Base-by-base conservation (phyloP, 2,888 invertebrate genomes). In the Thereva unica region DNA sequence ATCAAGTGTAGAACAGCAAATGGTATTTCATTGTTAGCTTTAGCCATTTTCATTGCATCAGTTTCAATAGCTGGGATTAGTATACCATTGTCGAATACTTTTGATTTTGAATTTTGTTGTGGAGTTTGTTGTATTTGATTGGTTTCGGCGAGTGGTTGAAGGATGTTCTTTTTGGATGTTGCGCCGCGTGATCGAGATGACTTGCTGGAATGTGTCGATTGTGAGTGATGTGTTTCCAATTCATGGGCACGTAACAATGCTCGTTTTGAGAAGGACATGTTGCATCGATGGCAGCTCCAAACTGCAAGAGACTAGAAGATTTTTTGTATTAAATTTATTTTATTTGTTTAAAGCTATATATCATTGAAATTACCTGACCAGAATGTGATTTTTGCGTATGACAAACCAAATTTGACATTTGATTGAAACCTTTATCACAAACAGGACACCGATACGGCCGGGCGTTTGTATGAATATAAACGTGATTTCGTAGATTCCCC, bases 351-450 rank as follows among this genome's bases (percentile, higher is more conserved):
- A 4, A 44, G 6, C 9, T 44, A 34, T 6, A 42, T 44, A 4
- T 34, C 37, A 38, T 6, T 45, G 12, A 50, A 66, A 59, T 55
- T 64, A 69, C 67, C 40, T 68, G 47, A 7, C 7, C 42, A 37
- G 68, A 52, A 66, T 71, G 71, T 0, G 63, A 52, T 65, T 70
- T 71, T 52, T 68, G 67, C 77, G 89, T 89, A 75, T 91, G 91
- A 74, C 90, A 90, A 74, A 90, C 89, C 66, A 91, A 83, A 78
- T 91, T 91, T 7, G 90, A 90, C 84, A 89, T 90, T 75, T 91
- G 91, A 77, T 91, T 91, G 81, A 90, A 91, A 1, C 91, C 91
- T 74, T 89, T 89, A 67, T 85, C 81, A 77, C 91, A 91, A 53
- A 87, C 81, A 73, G 88, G 87, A 77, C 91, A 91, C 73, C 89